Base-by-base conservation (phyloP, 2,888 invertebrate genomes). In the Trachelus stipa region DNA sequence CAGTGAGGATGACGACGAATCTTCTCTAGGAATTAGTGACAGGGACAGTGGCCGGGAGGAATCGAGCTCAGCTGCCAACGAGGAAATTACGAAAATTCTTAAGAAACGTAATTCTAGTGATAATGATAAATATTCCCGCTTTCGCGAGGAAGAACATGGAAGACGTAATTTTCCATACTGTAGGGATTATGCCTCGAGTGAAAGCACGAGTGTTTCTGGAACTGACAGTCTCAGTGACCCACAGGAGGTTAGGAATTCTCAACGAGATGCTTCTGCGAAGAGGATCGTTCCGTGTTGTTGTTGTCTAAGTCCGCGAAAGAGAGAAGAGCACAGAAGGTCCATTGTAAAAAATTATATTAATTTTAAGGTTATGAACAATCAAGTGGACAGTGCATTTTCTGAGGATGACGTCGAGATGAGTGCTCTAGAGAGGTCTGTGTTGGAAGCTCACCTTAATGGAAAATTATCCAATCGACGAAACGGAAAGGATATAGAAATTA, bases 1-100 rank as follows among this genome's bases (percentile, higher is more conserved):
- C 23, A 6, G 40, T 6, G 40, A 56, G 23, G 40, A 56, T 2
- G 40, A 56, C 23, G 40, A 56, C 23, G 40, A 56, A 56, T 56
- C 40, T 56, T 56, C 40, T 23, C 40, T 56, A 23, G 40, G 40
- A 9, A 9, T 56, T 23, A 56, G 40, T 56, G 40, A 56, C 4
- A 56, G 23, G 40, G 40, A 56, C 15, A 71, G 30, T 30, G 71
- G 30, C 30, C 31, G 11, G 71, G 56, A 73, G 30, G 37, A 75
- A 69, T 71, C 31, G 30, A 76, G n/a, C 73, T 30, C 30, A n/a
- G 68, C 71, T 15, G 12, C 73, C 34, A 79, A 85, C 69, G 80
- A 80, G 15, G 82, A 81, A 34, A 82, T 82, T 3, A 33, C 75
- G 1, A 73, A 12, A 1, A 79, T 83, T 6, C 83, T 82, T 56